Conservation (phyloP, 2,888 invertebrate species). For the Elysia crispata region DNA sequence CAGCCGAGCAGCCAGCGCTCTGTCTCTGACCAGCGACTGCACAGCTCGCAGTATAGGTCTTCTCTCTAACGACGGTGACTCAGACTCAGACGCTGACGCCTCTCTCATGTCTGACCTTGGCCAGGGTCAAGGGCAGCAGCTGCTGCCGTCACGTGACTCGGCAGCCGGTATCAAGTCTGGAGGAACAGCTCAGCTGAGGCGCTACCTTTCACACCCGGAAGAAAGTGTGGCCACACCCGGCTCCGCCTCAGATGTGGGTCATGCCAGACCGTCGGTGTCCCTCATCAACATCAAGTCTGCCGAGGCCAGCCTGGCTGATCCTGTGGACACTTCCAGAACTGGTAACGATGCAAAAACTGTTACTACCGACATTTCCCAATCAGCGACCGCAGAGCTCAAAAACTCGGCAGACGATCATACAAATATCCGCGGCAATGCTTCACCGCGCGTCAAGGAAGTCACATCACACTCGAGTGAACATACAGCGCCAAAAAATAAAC, state of each 20-base stretch:
- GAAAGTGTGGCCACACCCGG: constrained; percentile 33
- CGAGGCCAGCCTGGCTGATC: constrained; percentile 17
- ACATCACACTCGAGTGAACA: neutral
- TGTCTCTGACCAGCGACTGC: constrained; percentile 69
- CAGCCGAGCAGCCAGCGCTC: constrained; percentile 64
- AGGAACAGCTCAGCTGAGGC: constrained; percentile 44
- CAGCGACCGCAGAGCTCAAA: neutral
- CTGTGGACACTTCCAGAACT: neutral
- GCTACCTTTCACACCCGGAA: constrained; percentile 56
- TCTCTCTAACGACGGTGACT: constrained; percentile 67
- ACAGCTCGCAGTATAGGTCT: constrained; percentile 69
- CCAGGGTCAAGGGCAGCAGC: no score
- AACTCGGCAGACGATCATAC: constrained; percentile 11
- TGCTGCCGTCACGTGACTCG: constrained; percentile 2
- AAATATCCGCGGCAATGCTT: constrained; percentile 52
- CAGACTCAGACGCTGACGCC: constrained; percentile 36
- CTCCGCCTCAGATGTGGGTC: constrained; percentile 15
- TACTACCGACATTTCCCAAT: neutral
- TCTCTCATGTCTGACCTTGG: constrained; percentile 33
- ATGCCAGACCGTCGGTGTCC: constrained; percentile 53
- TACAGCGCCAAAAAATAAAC: no score
- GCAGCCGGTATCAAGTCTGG: constrained; percentile 12
- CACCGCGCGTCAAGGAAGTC: constrained; percentile 51
- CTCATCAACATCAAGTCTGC: constrained; percentile 54
- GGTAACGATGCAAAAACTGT: constrained; percentile 1